phyloP scores from a whole-genome alignment of 2,113 vertebrate genomes.

The Morphnarchus princeps region DNA sequence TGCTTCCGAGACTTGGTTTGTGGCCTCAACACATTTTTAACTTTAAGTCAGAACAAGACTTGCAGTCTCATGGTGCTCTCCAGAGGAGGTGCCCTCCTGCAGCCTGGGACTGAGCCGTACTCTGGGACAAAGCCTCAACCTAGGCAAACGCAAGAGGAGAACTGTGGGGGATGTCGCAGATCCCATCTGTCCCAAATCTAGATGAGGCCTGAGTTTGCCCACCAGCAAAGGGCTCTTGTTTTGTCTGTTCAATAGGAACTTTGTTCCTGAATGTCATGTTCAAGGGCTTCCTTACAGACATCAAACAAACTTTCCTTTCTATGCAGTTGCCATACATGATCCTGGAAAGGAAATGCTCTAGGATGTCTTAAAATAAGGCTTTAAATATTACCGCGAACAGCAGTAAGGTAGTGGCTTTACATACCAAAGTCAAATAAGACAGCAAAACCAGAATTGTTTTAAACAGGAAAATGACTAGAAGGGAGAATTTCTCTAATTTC shows the following conservation, averaged over 20 bases:
- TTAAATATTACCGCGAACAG: not conserved
- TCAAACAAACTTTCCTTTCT: not conserved
- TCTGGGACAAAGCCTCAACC: not conserved
- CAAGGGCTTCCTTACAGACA: not conserved
- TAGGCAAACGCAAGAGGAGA: not conserved
- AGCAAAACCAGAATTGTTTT: not conserved
- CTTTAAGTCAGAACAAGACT: not conserved
- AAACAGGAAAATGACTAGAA: not conserved
- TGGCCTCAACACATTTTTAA: not conserved
- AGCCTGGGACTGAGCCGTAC: not conserved
- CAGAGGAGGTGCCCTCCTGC: not conserved
- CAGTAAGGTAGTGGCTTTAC: not conserved
- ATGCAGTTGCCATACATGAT: not conserved
- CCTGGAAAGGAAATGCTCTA: not conserved
- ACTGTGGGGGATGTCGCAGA: not conserved
- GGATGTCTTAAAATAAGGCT: not conserved
- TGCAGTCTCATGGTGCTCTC: not conserved
- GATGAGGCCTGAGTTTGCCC: fast-evolving
- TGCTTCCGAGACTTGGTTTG: not conserved
- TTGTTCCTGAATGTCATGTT: not conserved
- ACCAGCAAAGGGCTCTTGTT: not conserved
- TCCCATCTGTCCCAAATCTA: not conserved
- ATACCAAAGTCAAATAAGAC: not conserved
- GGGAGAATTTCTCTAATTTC: not conserved
- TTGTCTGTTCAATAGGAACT: not conserved